Evolutionary conservation across 2,797 vertebrate species (phyloP), one percentile per base, ranked within the genome.

Genomic region (Propithecus deckenii): DNA sequence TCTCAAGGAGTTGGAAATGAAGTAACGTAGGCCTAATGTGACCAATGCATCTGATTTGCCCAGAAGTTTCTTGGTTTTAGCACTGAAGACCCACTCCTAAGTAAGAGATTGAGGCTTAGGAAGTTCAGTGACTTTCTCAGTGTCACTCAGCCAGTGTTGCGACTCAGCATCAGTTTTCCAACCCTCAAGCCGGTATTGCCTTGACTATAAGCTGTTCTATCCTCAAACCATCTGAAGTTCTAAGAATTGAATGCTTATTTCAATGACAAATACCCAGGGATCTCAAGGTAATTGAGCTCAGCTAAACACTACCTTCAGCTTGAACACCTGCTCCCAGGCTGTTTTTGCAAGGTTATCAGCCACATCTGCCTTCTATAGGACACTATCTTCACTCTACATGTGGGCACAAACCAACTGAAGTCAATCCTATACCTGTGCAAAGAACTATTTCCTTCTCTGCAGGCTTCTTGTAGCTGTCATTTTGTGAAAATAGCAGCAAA

Each of bases 401-500:
- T 50, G 75, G 35, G 17, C 18, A 32, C 30, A 48, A 52, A 38
- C n/a, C 41, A 79, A 55, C 32, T 32, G 52, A 61, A 80, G 59
- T 83, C 91, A 86, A 65, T 38, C 81, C 23, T 57, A 15, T 48
- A 20, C 80, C 41, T 95, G 38, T 90, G 57, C 35, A 48, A 88
- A 91, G 65, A 93, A 63, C 15, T 7, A 83, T 86, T 91, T 75
- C 9, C 57, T 22, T 78, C 76, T 86, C 67, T 74, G 63, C 28
- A 55, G 92, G 65, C 18, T 76, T 69, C 61, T 48, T 25, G 3
- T 38, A 81, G 48, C 76, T 94, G 38, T 76, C 30, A 69, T 85
- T 90, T 84, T 78, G 67, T 94, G 86, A 78, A 94, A 86, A 83
- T 1, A 46, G 43, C 55, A 93, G 38, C 61, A 72, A 76, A 87